Conservation (phyloP, 2,888 invertebrate species). For the Melangyna quadrimaculata region DNA sequence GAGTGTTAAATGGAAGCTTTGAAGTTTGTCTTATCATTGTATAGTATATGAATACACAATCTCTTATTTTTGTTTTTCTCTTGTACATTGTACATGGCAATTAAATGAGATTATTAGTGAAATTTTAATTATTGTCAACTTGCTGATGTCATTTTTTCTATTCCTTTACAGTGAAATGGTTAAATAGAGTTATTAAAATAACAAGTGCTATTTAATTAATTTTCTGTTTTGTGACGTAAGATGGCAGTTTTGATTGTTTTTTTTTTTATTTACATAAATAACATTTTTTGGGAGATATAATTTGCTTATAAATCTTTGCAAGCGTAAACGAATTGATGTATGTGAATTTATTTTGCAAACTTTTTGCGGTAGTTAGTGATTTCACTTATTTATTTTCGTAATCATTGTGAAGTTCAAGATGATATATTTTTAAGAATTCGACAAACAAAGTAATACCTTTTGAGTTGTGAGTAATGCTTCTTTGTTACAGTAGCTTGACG, state of each 20-base stretch:
- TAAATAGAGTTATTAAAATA: neutral
- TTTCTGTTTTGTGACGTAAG: neutral
- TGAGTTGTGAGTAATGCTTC: neutral
- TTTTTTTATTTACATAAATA: neutral
- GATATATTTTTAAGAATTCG: neutral
- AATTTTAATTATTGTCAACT: constrained; percentile 14
- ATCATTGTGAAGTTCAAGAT: constrained; percentile 28
- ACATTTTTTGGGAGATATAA: neutral
- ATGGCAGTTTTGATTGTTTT: neutral
- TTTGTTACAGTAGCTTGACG: neutral
- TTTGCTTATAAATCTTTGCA: neutral
- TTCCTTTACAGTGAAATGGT: neutral
- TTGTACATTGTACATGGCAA: neutral
- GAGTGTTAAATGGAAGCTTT: neutral
- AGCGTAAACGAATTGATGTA: neutral
- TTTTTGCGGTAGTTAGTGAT: neutral
- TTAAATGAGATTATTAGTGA: neutral
- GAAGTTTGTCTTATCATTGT: neutral
- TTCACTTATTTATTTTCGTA: neutral
- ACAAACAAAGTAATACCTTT: constrained; percentile 11
- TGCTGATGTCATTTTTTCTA: neutral
- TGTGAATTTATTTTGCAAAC: constrained; percentile 8
- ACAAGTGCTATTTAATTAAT: constrained; percentile 1
- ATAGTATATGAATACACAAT: too few relatives aligned
- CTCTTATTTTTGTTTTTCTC: neutral